Evolutionary conservation across 2,888 invertebrate species (phyloP), one percentile per base, ranked within the genome.

Genomic region (Drosophila neonasuta): DNA sequence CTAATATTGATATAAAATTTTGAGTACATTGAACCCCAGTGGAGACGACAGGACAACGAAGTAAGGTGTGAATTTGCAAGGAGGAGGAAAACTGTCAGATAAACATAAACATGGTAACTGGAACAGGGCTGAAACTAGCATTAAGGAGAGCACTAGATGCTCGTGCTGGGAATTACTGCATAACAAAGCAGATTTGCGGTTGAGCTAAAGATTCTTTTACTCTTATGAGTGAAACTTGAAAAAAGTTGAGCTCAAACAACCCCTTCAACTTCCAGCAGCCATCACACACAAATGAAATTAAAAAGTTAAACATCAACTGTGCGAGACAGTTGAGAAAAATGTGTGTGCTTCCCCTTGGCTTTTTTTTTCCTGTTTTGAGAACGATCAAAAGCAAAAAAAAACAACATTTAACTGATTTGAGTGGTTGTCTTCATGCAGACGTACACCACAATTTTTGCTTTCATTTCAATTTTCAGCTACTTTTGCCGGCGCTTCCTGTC

Each of bases 1-100:
- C 82, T 73, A 72, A 80, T 82, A 85, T 78, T 74, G 59, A 71
- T 80, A 82, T 75, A 71, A 60, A 75, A 74, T 77, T 79, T 79
- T 44, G 51, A 44, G 83, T 64, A 42, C 83, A 74, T 79, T 86
- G 83, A 83, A 86, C 83, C 13, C 29, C 36, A 48, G n/a, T 24
- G 6, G 24, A 24, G 6, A 6, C 24, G 24, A 10, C 29, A n/a
- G 20, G 17, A 45, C 13, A 52, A 24, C 15, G 11, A 45, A 44
- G 45, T 58, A 54, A 75, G 76, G 76, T 81, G 82, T 74, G 80
- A 79, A 72, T 71, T 68, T 34, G 71, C 67, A 71, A 71, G 81
- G 79, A 13, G 20, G 20, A 20, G 20, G 8, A 36, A 30, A 58
- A 60, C 58, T 52, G 54, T 45, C 56, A 71, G 74, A 80, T 71